Conservation (phyloP, 2,797 vertebrate genomes). For the Lophius americanus region DNA sequence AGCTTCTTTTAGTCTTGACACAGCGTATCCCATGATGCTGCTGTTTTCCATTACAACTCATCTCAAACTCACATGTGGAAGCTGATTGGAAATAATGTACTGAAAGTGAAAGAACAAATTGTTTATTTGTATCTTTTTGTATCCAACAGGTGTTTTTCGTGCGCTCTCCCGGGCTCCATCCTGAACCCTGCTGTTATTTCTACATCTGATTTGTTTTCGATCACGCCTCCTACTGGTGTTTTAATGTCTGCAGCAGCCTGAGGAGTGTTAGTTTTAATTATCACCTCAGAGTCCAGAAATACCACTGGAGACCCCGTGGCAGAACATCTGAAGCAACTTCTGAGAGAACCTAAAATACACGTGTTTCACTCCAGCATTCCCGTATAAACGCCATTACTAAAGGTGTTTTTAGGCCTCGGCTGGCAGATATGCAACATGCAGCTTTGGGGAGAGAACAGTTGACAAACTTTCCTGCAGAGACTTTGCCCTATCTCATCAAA, state of each 20-base stretch:
- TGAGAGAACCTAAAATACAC: constrained; percentile 31
- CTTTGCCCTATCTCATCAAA: too few relatives aligned
- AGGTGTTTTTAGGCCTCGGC: background rate
- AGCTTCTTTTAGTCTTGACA: too few relatives aligned
- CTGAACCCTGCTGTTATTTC: constrained; percentile 7
- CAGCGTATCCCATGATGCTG: too few relatives aligned
- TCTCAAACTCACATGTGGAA: background rate
- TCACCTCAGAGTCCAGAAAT: constrained; percentile 63
- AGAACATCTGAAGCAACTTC: constrained; percentile 24
- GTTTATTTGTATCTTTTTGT: background rate
- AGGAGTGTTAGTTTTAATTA: constrained; percentile 62
- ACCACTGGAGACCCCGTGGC: constrained; percentile 27
- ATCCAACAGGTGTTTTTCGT: background rate
- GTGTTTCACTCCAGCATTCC: background rate
- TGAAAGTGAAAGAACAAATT: too few relatives aligned
- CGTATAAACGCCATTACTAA: constrained; percentile 3
- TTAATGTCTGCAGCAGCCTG: constrained; percentile 31
- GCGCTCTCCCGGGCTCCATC: background rate
- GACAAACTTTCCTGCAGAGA: too few relatives aligned
- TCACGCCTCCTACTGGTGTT: constrained; percentile 37
- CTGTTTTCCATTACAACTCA: background rate
- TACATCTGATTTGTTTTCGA: constrained; percentile 11
- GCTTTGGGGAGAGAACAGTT: background rate
- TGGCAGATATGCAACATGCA: constrained; percentile 1
- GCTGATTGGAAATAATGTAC: background rate